Conservation (phyloP, 2,113 vertebrate species). For the Miniopterus natalensis region DNA sequence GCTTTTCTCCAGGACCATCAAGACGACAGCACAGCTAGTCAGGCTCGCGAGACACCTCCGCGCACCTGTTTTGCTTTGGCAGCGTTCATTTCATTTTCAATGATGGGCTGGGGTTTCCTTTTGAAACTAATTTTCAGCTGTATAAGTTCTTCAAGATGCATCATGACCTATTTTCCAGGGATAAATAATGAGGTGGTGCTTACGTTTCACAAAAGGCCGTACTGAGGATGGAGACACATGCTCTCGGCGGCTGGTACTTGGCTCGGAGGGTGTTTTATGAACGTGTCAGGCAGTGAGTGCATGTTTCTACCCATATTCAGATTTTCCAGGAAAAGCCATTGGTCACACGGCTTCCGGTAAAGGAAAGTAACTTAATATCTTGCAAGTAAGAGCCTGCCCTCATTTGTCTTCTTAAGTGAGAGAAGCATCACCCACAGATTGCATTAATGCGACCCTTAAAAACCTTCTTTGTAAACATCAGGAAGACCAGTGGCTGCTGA, state of each 20-base stretch:
- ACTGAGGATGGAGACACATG: not conserved
- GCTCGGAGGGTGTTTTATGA: conserved; percentile 3
- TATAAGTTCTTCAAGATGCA: not conserved
- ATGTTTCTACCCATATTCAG: conserved; percentile 59
- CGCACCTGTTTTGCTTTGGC: not conserved
- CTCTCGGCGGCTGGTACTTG: not conserved
- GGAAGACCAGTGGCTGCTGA: not conserved
- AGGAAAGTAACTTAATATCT: conserved; percentile 53
- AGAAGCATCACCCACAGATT: conserved; percentile 40
- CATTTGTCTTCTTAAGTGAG: conserved; percentile 65
- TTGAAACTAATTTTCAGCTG: not conserved
- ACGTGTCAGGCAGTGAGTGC: not conserved
- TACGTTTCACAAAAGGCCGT: not conserved
- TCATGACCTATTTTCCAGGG: not conserved
- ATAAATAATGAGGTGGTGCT: not conserved
- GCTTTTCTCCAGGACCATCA: not conserved
- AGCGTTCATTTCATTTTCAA: conserved; percentile 14
- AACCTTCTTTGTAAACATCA: not conserved
- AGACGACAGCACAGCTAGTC: not conserved
- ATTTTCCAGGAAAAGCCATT: conserved; percentile 64
- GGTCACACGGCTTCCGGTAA: conserved; percentile 53
- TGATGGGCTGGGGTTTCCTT: not conserved
- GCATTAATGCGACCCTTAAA: not conserved
- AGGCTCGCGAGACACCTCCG: not conserved
- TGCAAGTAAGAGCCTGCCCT: conserved; percentile 22